Evolutionary conservation across 1,140 invertebrate genomes (phyloP).

Genomic region (Tyrophagus putrescentiae): DNA sequence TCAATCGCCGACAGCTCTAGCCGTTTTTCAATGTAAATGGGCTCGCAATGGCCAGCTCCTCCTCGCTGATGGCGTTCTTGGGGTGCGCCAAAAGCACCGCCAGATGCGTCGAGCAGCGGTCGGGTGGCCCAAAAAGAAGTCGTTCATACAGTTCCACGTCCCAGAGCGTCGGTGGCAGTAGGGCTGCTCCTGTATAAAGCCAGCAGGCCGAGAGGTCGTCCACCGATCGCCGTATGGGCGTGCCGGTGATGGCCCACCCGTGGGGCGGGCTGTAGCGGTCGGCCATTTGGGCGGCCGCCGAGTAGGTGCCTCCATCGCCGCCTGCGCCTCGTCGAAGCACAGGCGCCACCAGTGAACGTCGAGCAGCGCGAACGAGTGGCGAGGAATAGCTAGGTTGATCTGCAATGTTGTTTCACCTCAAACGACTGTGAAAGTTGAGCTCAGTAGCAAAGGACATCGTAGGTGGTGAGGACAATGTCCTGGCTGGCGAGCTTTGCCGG

Average conservation of each 20-base stretch:
- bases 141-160: constrained; percentile 39
- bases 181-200: constrained; percentile 49
- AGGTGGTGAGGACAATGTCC: constrained; percentile 59
- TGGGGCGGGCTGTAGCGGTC: constrained; percentile 37
- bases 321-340: constrained; percentile 66
- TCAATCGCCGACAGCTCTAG: constrained; percentile 45
- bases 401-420: constrained; percentile 39
- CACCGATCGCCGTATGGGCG: constrained; percentile 49
- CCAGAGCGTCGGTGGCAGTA: constrained; percentile 47
- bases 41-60: constrained; percentile 40
- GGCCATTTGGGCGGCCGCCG: constrained; percentile 48
- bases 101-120: constrained; percentile 41
- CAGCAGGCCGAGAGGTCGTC: constrained; percentile 52
- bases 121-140: constrained; percentile 32
- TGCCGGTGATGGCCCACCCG: constrained; percentile 62
- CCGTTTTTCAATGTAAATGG: constrained; percentile 38
- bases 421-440: constrained; percentile 43
- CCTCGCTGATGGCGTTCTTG: constrained; percentile 48
- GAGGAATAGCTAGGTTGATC: constrained; percentile 44
- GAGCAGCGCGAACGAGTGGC: constrained; percentile 44
- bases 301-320: constrained; percentile 50
- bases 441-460: constrained; percentile 47
- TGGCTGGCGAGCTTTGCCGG: constrained; percentile 46
- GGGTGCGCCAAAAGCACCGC: constrained; percentile 54
- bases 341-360: constrained; percentile 59